These are phyloP conservation scores for Lasioglossum villosulum DNA, from an alignment of 2,888 invertebrate genomes.

Conservation along the genomic window DNA sequence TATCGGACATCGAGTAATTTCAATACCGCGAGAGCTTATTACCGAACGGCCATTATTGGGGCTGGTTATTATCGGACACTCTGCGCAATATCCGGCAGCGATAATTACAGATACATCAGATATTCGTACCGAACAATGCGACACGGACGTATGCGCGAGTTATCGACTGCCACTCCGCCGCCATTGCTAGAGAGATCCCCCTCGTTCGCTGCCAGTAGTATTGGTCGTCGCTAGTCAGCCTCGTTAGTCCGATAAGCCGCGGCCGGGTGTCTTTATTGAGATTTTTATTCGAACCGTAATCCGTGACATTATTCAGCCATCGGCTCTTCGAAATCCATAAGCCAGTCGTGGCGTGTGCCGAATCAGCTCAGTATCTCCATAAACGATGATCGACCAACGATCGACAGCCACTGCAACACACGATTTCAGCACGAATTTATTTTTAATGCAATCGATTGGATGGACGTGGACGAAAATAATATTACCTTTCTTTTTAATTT, in stretches of 20 bases:
- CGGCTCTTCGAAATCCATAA: slow-evolving; percentile 56
- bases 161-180: slow-evolving; percentile 43
- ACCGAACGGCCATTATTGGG: slow-evolving; percentile 38
- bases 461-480: no score
- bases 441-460: no score
- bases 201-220: neutral
- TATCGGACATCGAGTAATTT: slow-evolving; percentile 39
- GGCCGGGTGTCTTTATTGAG: slow-evolving; percentile 48
- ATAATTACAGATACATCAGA: slow-evolving; percentile 62
- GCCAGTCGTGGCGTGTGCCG: slow-evolving; percentile 49
- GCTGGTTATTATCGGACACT: slow-evolving; percentile 44
- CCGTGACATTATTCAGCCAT: slow-evolving; percentile 51
- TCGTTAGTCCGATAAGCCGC: slow-evolving; percentile 43
- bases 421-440: no score
- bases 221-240: slow-evolving; percentile 37
- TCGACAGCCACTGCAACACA: neutral
- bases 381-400: slow-evolving; percentile 47
- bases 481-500: no score
- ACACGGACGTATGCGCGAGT: slow-evolving; percentile 35
- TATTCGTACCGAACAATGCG: slow-evolving; percentile 46
- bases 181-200: slow-evolving; percentile 7
- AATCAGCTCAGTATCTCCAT: slow-evolving; percentile 18
- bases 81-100: slow-evolving; percentile 59
- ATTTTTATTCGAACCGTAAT: slow-evolving; percentile 56
- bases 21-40: slow-evolving; percentile 48